These are phyloP conservation scores for Timandra comae DNA, from an alignment of 2,888 invertebrate genomes.

Conservation along the genomic window DNA sequence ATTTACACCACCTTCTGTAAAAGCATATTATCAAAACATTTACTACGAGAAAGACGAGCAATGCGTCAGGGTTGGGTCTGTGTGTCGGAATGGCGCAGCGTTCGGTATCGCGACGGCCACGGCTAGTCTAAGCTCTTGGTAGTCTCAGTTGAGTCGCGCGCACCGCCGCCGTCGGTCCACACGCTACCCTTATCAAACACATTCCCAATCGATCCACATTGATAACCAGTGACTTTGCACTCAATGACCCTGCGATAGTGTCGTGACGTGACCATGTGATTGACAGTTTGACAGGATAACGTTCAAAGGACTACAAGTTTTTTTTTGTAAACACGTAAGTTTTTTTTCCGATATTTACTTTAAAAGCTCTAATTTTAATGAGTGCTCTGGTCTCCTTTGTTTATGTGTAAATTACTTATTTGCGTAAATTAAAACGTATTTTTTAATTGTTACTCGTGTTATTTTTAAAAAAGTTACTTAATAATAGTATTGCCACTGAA, in stretches of 20 bases:
- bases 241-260: conserved; percentile 45
- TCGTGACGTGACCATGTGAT: conserved; percentile 47
- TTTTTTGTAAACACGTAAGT: conserved; percentile 8
- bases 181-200: conserved; percentile 55
- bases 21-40: no score
- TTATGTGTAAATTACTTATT: background rate
- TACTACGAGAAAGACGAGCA: no score
- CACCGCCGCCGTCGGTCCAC: conserved; percentile 44
- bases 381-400: no score
- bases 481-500: conserved; percentile 6
- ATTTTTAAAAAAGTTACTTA: background rate
- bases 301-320: conserved; percentile 3
- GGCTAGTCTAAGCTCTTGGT: no score
- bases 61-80: conserved; percentile 4
- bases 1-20: no score
- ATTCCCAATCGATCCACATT: conserved; percentile 64
- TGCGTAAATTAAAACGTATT: background rate
- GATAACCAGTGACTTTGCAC: conserved; percentile 49
- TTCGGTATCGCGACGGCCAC: conserved; percentile 4
- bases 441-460: no score
- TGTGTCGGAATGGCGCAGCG: conserved; percentile 13
- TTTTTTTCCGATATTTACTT: conserved; percentile 2
- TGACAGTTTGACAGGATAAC: conserved; percentile 13
- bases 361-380: no score
- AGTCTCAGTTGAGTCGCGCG: conserved; percentile 62